Conservation (phyloP, 2,113 vertebrate species). For the Eretmochelys imbricata region DNA sequence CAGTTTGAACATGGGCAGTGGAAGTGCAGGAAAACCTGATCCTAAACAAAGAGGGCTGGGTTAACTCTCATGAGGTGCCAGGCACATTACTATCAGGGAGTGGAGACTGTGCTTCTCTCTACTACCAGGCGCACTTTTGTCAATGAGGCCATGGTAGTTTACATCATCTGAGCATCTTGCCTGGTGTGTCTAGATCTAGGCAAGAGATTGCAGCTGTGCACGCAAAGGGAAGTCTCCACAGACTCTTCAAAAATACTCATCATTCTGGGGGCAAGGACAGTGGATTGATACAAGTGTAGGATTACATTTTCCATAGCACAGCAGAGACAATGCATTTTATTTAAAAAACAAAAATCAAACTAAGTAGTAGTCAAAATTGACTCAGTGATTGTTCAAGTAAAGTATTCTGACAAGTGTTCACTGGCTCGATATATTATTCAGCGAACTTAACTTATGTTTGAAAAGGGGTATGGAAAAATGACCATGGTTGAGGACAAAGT, state of each 20-base stretch:
- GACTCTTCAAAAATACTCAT: not conserved
- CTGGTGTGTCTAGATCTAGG: not conserved
- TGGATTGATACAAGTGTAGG: not conserved
- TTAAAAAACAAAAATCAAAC: not conserved
- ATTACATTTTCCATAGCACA: not conserved
- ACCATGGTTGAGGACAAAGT: not conserved
- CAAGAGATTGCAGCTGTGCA: not conserved
- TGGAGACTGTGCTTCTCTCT: not conserved
- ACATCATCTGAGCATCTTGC: not conserved
- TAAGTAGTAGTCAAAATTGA: accelerated
- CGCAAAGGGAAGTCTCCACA: not conserved
- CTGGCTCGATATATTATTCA: not conserved
- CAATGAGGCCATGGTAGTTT: not conserved
- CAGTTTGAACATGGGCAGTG: not conserved
- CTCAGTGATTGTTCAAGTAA: not conserved
- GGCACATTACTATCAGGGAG: not conserved
- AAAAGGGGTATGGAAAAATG: not conserved
- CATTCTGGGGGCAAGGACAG: not conserved
- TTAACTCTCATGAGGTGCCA: not conserved
- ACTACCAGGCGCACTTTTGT: not conserved
- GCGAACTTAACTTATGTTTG: not conserved
- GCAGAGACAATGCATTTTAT: not conserved
- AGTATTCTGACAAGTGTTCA: not conserved
- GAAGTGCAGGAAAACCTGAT: not conserved
- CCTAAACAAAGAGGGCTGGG: not conserved